Percentiles rank a stretch among this genome's conserved stretches.
Evolutionary conservation across 2,888 invertebrate species (phyloP).

Genomic region (Lycaena phlaeas): DNA sequence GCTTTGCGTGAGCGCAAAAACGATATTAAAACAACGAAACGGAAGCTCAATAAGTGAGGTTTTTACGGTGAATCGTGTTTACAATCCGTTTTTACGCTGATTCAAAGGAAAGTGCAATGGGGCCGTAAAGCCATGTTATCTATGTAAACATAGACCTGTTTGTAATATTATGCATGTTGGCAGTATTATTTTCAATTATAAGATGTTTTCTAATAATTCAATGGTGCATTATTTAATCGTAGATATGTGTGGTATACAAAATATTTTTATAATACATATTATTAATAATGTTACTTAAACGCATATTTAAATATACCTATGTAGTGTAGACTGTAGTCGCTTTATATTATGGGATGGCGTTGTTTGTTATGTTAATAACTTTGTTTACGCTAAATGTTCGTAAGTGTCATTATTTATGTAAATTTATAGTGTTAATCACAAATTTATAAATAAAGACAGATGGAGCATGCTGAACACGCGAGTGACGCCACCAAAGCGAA

Average conservation of each 20-base stretch:
- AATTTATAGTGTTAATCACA: too few species aligned
- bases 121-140: slow-evolving; percentile 38
- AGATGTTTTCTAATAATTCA: slow-evolving; percentile 29
- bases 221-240: slow-evolving; percentile 26
- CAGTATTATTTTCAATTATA: slow-evolving; percentile 53
- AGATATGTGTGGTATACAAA: slow-evolving; percentile 11
- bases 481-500: too few species aligned
- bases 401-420: neutral
- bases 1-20: too few species aligned
- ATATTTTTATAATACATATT: slow-evolving; percentile 13
- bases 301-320: slow-evolving; percentile 1
- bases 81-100: too few species aligned
- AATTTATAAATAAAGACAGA: too few species aligned
- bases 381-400: slow-evolving; percentile 1
- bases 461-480: too few species aligned
- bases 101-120: too few species aligned
- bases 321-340: neutral
- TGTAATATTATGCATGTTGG: slow-evolving; percentile 46
- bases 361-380: neutral
- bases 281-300: slow-evolving; percentile 6
- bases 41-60: too few species aligned
- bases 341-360: slow-evolving; percentile 5
- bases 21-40: too few species aligned
- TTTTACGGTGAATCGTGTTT: neutral
- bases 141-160: slow-evolving; percentile 51